phyloP scores from a whole-genome alignment of 2,888 invertebrate genomes.

The Metopia argyrocephala region DNA sequence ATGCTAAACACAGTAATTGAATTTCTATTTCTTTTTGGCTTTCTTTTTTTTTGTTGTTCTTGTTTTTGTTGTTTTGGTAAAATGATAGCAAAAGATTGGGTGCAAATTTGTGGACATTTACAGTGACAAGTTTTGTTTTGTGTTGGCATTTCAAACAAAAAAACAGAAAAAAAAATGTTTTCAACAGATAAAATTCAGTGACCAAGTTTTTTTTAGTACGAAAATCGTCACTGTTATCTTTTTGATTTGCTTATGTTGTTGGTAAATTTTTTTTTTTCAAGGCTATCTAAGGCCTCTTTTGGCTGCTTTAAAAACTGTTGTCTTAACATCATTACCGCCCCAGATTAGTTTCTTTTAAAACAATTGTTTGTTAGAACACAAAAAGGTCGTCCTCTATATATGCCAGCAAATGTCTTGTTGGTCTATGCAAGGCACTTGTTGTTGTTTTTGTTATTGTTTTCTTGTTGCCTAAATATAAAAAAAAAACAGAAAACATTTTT shows the following conservation, averaged over 20 bases:
- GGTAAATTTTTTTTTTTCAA: slow-evolving; percentile 7
- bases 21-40: too few relatives aligned
- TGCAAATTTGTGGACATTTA: slow-evolving; percentile 59
- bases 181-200: slow-evolving; percentile 2
- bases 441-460: neutral
- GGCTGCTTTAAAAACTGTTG: too few relatives aligned
- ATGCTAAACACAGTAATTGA: too few relatives aligned
- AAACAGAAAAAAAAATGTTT: neutral
- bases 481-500: too few relatives aligned
- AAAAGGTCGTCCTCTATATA: neutral
- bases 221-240: slow-evolving; percentile 44
- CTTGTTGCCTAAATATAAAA: slow-evolving; percentile 50
- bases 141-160: slow-evolving; percentile 7
- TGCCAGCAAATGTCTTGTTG: slow-evolving; percentile 28
- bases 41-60: too few relatives aligned
- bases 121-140: slow-evolving; percentile 50
- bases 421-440: neutral
- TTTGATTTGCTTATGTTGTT: slow-evolving; percentile 50
- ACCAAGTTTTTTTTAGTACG: slow-evolving; percentile 27
- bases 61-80: too few relatives aligned
- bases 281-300: neutral
- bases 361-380: neutral
- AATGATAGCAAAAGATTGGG: slow-evolving; percentile 15
- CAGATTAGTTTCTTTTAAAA: neutral
- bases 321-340: too few relatives aligned